Percentiles rank a stretch among this genome's conserved stretches.
Evolutionary conservation across 2,113 vertebrate species (phyloP).

Genomic region (Xiphophorus couchianus): DNA sequence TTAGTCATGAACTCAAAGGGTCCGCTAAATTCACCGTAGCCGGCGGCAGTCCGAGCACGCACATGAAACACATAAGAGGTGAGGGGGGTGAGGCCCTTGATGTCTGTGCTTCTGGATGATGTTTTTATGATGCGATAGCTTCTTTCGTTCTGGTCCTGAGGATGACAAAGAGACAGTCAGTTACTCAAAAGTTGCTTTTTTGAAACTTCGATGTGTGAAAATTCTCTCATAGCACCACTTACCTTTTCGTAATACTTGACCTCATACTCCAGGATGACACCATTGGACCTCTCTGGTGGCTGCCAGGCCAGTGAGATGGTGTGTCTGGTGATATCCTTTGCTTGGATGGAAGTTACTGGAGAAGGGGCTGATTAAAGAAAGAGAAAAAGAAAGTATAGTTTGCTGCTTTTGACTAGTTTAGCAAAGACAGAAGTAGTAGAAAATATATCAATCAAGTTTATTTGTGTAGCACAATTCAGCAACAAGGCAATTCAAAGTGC

Average conservation of each 20-base stretch:
- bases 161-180: not conserved
- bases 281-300: constrained; percentile 93
- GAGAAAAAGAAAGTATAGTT: constrained; percentile 25
- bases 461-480: too few relatives aligned
- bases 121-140: constrained; percentile 98
- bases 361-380: constrained; percentile 85
- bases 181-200: not conserved
- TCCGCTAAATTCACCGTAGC: constrained; percentile 95
- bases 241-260: constrained; percentile 99
- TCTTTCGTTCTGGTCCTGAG: constrained; percentile 95
- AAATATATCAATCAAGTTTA: too few relatives aligned
- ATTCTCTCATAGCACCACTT: constrained; percentile 31
- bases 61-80: constrained; percentile 98
- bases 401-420: constrained; percentile 21
- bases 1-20: constrained; percentile 97
- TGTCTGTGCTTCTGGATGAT: constrained; percentile 87
- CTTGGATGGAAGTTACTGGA: constrained; percentile 91
- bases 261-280: constrained; percentile 97
- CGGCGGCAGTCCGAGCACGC: constrained; percentile 92
- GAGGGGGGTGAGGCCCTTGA: constrained; percentile 93
- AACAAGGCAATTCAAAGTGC: too few relatives aligned
- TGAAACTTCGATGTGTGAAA: not conserved
- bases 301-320: constrained; percentile 94
- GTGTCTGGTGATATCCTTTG: constrained; percentile 95
- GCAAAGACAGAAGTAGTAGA: not conserved